A percentile compares a stretch with the other conserved stretches of the same genome.
Evolutionary conservation across 2,888 invertebrate genomes (phyloP).

Genomic region (Melanostoma mellinum): DNA sequence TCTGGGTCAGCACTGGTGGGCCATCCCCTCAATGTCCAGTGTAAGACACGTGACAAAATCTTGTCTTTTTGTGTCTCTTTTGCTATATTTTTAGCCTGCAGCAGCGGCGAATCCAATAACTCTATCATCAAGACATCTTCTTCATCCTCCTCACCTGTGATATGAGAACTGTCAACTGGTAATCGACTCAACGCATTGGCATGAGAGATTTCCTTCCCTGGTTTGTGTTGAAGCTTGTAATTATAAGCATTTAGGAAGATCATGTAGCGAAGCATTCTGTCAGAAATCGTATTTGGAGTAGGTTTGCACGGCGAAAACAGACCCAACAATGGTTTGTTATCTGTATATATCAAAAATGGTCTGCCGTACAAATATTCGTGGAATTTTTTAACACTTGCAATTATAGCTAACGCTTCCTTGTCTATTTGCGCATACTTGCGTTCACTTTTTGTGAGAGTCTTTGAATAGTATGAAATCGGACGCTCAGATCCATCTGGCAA

Average conservation of each 20-base stretch:
- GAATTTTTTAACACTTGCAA: too few relatives aligned
- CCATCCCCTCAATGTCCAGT: slow-evolving; percentile 6
- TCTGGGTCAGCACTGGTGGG: background rate
- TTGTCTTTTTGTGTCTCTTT: slow-evolving; percentile 5
- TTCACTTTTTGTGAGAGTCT: too few relatives aligned
- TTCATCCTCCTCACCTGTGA: background rate
- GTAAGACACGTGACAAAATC: slow-evolving; percentile 9
- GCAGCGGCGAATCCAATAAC: background rate
- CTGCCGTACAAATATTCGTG: slow-evolving; percentile 26
- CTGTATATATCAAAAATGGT: slow-evolving; percentile 49
- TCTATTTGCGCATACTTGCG: too few relatives aligned
- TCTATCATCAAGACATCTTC: background rate
- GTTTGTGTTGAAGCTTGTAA: background rate
- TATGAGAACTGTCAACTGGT: background rate
- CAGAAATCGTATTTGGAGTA: background rate
- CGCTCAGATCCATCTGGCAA: too few relatives aligned
- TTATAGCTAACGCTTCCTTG: too few relatives aligned
- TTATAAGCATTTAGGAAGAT: slow-evolving; percentile 17
- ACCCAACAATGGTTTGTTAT: slow-evolving; percentile 38
- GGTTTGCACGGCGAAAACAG: background rate
- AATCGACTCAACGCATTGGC: background rate
- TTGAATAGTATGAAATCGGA: too few relatives aligned
- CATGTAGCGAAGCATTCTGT: slow-evolving; percentile 54
- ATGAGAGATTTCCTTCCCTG: background rate
- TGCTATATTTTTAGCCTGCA: background rate